These are phyloP conservation scores for Aradus depressus DNA, from an alignment of 2,888 invertebrate species.

Conservation along the genomic window DNA sequence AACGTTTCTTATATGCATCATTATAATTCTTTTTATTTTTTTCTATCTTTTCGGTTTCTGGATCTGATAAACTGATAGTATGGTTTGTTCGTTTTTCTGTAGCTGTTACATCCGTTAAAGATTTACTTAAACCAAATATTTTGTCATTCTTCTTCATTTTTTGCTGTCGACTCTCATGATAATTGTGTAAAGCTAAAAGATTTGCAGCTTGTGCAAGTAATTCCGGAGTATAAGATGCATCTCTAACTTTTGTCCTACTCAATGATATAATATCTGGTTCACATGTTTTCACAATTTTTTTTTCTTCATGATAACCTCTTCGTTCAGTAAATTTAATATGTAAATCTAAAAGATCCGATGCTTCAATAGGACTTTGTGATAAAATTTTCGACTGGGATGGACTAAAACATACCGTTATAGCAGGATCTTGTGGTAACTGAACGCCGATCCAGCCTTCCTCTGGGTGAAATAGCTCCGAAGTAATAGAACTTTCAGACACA, in stretches of 20 bases:
- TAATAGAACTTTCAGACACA: slow-evolving; percentile 12
- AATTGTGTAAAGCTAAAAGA: slow-evolving; percentile 29
- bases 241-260: slow-evolving; percentile 6
- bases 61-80: too few species aligned
- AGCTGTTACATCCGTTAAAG: too few species aligned
- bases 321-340: slow-evolving; percentile 55
- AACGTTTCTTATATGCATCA: too few species aligned
- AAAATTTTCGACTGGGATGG: background rate
- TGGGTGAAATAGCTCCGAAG: slow-evolving; percentile 10
- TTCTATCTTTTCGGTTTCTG: too few species aligned
- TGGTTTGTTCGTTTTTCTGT: too few species aligned
- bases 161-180: slow-evolving; percentile 24
- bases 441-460: slow-evolving; percentile 31
- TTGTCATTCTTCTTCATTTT: too few species aligned
- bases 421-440: too few species aligned
- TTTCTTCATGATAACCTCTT: slow-evolving; percentile 31
- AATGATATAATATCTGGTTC: slow-evolving; percentile 14
- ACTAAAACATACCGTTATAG: background rate
- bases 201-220: slow-evolving; percentile 29
- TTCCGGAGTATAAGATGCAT: slow-evolving; percentile 27
- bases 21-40: too few species aligned
- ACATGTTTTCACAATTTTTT: background rate
- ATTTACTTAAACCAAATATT: too few species aligned
- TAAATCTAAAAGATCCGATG: slow-evolving; percentile 53
- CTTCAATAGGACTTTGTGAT: slow-evolving; percentile 35